Percentiles rank a stretch among this genome's conserved stretches.
These are phyloP conservation scores for Bos indicus DNA, from an alignment of 2,113 vertebrate species.

Conservation along the genomic window DNA sequence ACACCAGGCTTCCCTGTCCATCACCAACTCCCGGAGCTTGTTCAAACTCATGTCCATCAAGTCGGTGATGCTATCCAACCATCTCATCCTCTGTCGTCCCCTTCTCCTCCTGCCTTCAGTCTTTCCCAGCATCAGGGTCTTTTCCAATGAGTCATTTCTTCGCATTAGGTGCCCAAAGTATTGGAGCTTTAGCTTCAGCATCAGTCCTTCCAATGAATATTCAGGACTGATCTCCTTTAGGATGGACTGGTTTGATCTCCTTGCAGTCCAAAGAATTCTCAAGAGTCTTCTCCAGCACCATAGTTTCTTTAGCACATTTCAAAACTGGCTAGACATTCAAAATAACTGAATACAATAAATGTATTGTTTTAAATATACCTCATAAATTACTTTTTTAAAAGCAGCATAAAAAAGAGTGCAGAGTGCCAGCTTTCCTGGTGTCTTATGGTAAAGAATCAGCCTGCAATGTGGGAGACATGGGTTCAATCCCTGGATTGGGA, in stretches of 20 bases:
- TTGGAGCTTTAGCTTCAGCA: not conserved
- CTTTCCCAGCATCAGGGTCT: not conserved
- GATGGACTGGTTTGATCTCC: not conserved
- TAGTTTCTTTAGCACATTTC: not conserved
- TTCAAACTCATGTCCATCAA: not conserved
- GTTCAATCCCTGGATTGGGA: not conserved
- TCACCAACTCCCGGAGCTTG: not conserved
- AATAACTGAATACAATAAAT: not conserved
- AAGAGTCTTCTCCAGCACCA: not conserved
- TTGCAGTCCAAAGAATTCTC: not conserved
- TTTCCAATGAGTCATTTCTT: not conserved
- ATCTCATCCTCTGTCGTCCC: not conserved
- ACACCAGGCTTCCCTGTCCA: not conserved
- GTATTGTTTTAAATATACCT: not conserved
- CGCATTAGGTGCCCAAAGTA: not conserved
- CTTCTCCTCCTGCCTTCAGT: not conserved
- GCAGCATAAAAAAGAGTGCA: not conserved
- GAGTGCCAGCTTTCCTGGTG: not conserved
- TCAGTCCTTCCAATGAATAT: not conserved
- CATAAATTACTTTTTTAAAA: not conserved
- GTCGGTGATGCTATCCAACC: not conserved
- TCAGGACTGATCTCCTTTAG: not conserved
- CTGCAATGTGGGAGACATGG: fast-evolving
- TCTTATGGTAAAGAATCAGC: not conserved
- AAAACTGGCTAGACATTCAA: not conserved